Base-by-base conservation (phyloP, 2,113 vertebrate species). In the Thryonomys swinderianus region DNA sequence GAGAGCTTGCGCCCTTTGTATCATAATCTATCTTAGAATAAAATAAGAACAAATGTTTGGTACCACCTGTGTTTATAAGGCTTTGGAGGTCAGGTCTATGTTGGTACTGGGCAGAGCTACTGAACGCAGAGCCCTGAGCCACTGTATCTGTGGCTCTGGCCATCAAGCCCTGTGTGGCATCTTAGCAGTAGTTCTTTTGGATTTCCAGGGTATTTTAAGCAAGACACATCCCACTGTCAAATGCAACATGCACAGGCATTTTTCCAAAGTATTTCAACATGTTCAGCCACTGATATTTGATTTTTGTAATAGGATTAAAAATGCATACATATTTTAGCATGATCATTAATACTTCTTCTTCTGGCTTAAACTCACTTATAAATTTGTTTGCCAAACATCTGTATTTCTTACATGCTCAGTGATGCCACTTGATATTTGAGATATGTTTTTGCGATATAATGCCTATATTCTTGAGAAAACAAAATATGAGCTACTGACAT, bases 81-180 rank as follows among this genome's bases (percentile, higher is more conserved):
- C 12, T 53, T 37, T 53, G 37, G 2, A 71, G 69, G 45, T 51
- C 3, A 6, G 25, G 42, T 17, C 37, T 51, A 2, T 57, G 1
- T 10, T 23, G 32, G 30, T 34, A 25, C n/a, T 7, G 14, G 45
- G 51, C 0, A 0, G 21, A 40, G 34, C 45, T 32, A 4, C 32
- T 69, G 14, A 6, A 3, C 16, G 0, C 8, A 2, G 53, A 1
- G 21, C 14, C 12, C 66, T 3, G 37, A 21, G 13, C 21, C 0
- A 1, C 1, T 10, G 34, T 14, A 11, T 32, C 17, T 6, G 0
- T 17, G 5, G 17, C 32, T 34, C 5, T 25, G 48, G 0, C 7
- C 25, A 4, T 30, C 9, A 1, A 16, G 3, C 16, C n/a, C 2
- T 0, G 18, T 21, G 5, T 2, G 3, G 71, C 10, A 3, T n/a